phyloP scores from a whole-genome alignment of 2,797 vertebrate genomes.

The Pempheris klunzingeri region DNA sequence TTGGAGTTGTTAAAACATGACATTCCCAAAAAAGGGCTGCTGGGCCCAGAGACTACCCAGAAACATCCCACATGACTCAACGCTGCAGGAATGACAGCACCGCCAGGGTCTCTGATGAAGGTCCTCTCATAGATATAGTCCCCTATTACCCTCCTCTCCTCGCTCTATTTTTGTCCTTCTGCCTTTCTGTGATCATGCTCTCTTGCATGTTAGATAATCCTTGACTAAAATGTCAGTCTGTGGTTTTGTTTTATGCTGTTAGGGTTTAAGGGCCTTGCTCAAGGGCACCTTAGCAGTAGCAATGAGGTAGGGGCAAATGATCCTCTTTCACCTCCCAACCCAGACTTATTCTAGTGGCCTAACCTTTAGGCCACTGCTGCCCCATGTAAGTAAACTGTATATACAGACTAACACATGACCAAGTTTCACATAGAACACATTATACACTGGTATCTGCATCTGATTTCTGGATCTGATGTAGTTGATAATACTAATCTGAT shows the following conservation, averaged over 20 bases:
- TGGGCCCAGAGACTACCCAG: constrained; percentile 91
- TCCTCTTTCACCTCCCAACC: background rate
- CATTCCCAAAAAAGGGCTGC: constrained; percentile 99
- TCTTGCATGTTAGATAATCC: constrained; percentile 38
- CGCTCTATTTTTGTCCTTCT: constrained; percentile 43
- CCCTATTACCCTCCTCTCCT: constrained; percentile 33
- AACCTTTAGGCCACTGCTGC: constrained; percentile 3
- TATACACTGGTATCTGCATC: background rate
- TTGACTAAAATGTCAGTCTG: constrained; percentile 1
- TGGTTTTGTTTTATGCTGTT: constrained; percentile 4
- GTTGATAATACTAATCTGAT: too few species aligned
- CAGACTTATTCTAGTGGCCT: background rate
- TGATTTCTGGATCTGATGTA: background rate
- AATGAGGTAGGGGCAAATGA: background rate
- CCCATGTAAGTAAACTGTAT: constrained; percentile 6
- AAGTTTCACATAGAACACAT: background rate
- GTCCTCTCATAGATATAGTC: constrained; percentile 67
- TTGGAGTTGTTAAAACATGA: constrained; percentile 94
- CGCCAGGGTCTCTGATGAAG: constrained; percentile 88
- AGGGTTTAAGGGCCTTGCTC: background rate
- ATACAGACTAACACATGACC: background rate
- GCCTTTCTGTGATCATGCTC: constrained; percentile 22
- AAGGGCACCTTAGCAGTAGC: constrained; percentile 11
- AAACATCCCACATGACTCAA: constrained; percentile 97
- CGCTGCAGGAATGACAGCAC: constrained; percentile 95